Base-by-base conservation (phyloP, 2,113 vertebrate genomes). In the Phoxinus phoxinus region DNA sequence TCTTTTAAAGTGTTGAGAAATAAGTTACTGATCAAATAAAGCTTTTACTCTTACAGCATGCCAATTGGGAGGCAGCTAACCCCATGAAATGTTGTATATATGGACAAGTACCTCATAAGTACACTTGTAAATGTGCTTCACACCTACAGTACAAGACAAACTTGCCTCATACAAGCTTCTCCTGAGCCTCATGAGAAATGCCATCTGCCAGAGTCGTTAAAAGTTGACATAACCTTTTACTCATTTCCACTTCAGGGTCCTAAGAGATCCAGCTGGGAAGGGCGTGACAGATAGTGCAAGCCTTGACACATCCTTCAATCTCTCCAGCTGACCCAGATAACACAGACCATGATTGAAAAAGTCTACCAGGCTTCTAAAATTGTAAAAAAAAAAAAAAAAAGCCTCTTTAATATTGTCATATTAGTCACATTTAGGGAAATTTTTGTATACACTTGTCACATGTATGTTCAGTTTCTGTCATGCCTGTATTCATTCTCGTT, bases 311-410 rank as follows among this genome's bases (percentile, higher is more conserved):
- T 32, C 44, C 63, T 67, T 69, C 46, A 69, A 69, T 81, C 79
- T 81, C 78, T 69, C 59, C 48, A 32, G 51, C 37, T 81, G 79
- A 86, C 84, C 84, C 84, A 69, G 46, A 85, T 78, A 79, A 65
- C 19, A 37, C 30, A 79, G 3, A 25, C 10, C 17, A 32, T 51
- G 41, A 48, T 32, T 35, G 56, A n/a, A 79, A 30, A 51, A 9
- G 25, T 17, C 11, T 37, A 3, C 71, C 48, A 63, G 51, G 11
- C 53, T 15, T 6, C 44, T 48, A 67, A 78, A 65, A 67, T 3
- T 3, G 51, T 15, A 0, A 32, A 19, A 56, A 56, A 56, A 41
- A 56, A 2, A 0, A 32, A 19, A 56, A 56, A 56, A 41, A 56
- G 6, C 6, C 48, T 30, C 32, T 51, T 32, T 76, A 30, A 32